Percentiles rank a stretch among this genome's conserved stretches.
These are phyloP conservation scores for Leptobrachium leishanense DNA, from an alignment of 2,113 vertebrate genomes.

Conservation along the genomic window DNA sequence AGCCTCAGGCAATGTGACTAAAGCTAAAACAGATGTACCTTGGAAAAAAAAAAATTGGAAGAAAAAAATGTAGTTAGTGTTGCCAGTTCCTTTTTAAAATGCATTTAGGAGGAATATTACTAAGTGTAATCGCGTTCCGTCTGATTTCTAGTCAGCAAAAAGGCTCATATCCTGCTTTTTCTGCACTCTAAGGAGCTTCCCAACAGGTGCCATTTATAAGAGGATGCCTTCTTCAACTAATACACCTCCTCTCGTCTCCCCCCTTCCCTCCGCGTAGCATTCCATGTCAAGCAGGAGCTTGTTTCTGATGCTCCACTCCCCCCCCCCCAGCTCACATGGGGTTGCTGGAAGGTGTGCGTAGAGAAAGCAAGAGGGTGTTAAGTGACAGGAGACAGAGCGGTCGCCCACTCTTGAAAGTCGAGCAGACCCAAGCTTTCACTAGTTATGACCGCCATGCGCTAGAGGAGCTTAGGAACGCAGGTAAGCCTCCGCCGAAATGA, in stretches of 20 bases:
- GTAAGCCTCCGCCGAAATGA: constrained; percentile 19
- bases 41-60: too few relatives aligned
- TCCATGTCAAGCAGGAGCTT: constrained; percentile 40
- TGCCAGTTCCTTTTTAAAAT: too few relatives aligned
- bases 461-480: neutral
- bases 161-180: too few relatives aligned
- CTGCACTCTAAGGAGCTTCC: neutral
- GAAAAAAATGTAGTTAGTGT: too few relatives aligned
- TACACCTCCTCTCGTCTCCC: neutral
- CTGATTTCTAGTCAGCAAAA: too few relatives aligned
- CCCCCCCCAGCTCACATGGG: constrained; percentile 4
- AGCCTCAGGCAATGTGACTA: too few relatives aligned
- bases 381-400: constrained; percentile 24
- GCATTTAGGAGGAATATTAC: too few relatives aligned
- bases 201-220: constrained; percentile 5
- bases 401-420: neutral
- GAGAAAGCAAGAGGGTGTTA: constrained; percentile 9
- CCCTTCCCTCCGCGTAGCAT: constrained; percentile 18
- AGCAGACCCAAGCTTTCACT: constrained; percentile 6
- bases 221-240: constrained; percentile 3
- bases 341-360: constrained; percentile 14
- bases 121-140: too few relatives aligned
- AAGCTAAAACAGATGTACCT: too few relatives aligned
- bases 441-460: neutral
- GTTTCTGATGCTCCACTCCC: constrained; percentile 1